These are phyloP conservation scores for Philaethria dido DNA, from an alignment of 2,888 invertebrate genomes.

Conservation along the genomic window DNA sequence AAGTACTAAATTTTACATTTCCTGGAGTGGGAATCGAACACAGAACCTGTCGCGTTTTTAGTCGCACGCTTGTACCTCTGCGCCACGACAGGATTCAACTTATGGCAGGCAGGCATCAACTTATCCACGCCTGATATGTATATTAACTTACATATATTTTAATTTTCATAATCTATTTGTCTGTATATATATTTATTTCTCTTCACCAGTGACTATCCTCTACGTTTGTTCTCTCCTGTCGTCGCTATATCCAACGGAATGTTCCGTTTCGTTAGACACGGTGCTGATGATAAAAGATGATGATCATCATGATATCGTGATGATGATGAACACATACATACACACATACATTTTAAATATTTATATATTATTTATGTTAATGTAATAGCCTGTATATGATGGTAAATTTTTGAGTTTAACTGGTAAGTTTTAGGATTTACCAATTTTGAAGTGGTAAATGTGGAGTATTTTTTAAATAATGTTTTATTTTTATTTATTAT, in stretches of 20 bases:
- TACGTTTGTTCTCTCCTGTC: slow-evolving; percentile 92
- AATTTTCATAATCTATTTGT: neutral
- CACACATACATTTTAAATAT: neutral
- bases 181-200: neutral
- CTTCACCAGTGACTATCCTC: slow-evolving; percentile 87
- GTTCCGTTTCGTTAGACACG: slow-evolving; percentile 84
- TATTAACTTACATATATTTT: no score
- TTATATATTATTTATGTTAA: neutral
- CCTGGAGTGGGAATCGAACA: no score
- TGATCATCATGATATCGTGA: no score
- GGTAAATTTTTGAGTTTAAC: neutral
- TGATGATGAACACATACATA: no score
- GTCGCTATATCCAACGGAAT: slow-evolving; percentile 91
- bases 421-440: neutral
- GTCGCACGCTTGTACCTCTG: no score
- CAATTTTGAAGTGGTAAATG: neutral
- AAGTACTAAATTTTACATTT: no score
- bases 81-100: no score
- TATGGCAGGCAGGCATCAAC: no score
- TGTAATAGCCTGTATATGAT: neutral
- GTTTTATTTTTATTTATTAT: no score
- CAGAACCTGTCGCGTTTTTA: no score
- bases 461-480: no score
- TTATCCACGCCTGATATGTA: no score
- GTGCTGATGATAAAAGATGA: slow-evolving; percentile 70